phyloP scores from a whole-genome alignment of 2,113 vertebrate genomes.

The Urocolius indicus region DNA sequence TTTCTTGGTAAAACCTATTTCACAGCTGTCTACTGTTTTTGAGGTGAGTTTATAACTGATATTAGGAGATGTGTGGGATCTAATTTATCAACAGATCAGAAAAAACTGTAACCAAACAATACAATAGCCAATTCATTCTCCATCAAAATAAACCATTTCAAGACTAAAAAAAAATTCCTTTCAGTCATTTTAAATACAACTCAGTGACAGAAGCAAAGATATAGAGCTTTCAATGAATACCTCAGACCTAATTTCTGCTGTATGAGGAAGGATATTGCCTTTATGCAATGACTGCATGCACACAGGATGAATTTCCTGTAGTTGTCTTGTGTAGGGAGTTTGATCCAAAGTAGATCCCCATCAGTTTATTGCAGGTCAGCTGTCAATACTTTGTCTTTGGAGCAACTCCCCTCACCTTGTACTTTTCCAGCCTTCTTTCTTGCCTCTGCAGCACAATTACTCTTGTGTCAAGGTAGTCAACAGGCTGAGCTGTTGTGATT shows the following conservation, averaged over 20 bases:
- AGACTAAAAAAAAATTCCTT: slow-evolving; percentile 41
- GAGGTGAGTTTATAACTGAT: background rate
- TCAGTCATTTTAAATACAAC: slow-evolving; percentile 4
- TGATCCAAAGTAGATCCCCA: background rate
- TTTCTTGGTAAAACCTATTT: background rate
- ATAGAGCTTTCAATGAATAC: background rate
- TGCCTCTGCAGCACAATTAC: background rate
- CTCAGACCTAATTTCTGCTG: background rate
- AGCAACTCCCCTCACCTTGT: background rate
- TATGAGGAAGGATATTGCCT: background rate
- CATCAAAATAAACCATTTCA: background rate
- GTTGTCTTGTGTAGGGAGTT: background rate
- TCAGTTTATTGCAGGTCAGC: background rate
- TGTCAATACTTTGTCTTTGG: slow-evolving; percentile 13
- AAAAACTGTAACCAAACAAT: background rate
- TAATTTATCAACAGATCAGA: background rate
- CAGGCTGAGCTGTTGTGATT: slow-evolving; percentile 11
- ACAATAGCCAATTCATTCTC: background rate
- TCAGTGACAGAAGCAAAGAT: background rate
- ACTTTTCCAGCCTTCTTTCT: slow-evolving; percentile 1
- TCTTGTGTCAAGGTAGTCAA: slow-evolving; percentile 3
- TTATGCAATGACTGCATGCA: background rate
- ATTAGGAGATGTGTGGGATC: background rate
- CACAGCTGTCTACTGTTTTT: background rate
- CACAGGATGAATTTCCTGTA: background rate